A percentile compares a stretch with the other conserved stretches of the same genome.
Evolutionary conservation across 2,797 vertebrate species (phyloP).

Genomic region (Emydoidea blandingii): DNA sequence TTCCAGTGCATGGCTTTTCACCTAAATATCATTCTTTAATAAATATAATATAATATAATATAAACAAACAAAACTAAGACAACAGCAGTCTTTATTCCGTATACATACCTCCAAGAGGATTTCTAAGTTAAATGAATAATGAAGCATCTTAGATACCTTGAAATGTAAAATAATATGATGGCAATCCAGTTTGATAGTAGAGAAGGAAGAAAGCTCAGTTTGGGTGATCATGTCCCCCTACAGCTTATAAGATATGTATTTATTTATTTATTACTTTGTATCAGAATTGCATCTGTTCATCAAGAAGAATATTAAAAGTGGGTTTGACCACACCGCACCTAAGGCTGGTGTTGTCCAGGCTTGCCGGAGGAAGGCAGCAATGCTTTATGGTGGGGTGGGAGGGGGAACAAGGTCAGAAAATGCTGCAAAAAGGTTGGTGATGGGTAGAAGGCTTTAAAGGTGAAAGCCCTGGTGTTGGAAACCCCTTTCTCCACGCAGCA

Average conservation of each 20-base stretch:
- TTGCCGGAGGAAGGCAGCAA: too few relatives aligned
- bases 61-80: background rate
- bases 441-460: too few relatives aligned
- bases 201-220: constrained; percentile 67
- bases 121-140: background rate
- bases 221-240: constrained; percentile 46
- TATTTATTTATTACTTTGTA: constrained; percentile 59
- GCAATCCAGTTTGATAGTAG: constrained; percentile 58
- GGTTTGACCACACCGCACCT: background rate
- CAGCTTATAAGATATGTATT: constrained; percentile 60
- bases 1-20: rapidly evolving
- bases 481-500: too few relatives aligned
- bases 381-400: too few relatives aligned
- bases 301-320: constrained; percentile 28
- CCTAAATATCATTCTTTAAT: background rate
- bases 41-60: background rate
- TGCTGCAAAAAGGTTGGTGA: too few relatives aligned
- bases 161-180: background rate
- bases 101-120: background rate
- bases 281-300: background rate
- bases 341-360: too few relatives aligned
- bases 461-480: too few relatives aligned
- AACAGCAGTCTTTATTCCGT: background rate
- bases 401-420: too few relatives aligned
- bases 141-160: background rate